Percentiles rank a stretch among this genome's conserved stretches.
phyloP scores from a whole-genome alignment of 2,113 vertebrate genomes.

The Alethe castanea region DNA sequence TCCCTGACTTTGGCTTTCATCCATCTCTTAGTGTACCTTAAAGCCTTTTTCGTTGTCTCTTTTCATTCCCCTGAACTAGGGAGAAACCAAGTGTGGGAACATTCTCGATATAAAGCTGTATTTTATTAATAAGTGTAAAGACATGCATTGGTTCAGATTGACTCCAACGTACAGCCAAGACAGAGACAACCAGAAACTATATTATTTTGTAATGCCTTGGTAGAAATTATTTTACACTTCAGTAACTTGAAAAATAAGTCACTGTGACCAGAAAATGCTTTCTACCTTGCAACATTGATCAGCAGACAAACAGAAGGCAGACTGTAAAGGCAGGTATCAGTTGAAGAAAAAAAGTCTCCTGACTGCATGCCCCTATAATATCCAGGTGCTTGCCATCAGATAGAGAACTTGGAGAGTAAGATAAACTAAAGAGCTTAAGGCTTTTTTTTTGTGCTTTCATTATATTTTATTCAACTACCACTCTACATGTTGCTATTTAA shows the following conservation, averaged over 20 bases:
- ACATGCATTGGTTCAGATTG: not conserved
- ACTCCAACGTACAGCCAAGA: not conserved
- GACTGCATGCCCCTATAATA: not conserved
- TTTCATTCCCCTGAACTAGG: not conserved
- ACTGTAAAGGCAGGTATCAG: not conserved
- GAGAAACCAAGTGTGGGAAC: not conserved
- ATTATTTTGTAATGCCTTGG: not conserved
- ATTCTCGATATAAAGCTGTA: not conserved
- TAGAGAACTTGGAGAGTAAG: not conserved
- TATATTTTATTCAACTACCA: not conserved
- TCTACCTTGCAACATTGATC: not conserved
- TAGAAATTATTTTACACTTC: not conserved
- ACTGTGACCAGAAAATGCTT: not conserved
- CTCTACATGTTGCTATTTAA: not conserved
- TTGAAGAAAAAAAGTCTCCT: not conserved
- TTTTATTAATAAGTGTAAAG: not conserved
- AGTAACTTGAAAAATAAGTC: not conserved
- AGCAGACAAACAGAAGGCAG: not conserved
- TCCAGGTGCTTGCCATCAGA: not conserved
- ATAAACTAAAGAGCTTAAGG: not conserved
- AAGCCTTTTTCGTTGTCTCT: not conserved
- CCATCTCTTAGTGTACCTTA: not conserved
- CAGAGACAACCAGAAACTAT: not conserved
- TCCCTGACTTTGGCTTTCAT: not conserved
- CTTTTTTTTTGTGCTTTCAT: not conserved